Conservation (phyloP, 2,888 invertebrate species). For the Drosophila colorata region DNA sequence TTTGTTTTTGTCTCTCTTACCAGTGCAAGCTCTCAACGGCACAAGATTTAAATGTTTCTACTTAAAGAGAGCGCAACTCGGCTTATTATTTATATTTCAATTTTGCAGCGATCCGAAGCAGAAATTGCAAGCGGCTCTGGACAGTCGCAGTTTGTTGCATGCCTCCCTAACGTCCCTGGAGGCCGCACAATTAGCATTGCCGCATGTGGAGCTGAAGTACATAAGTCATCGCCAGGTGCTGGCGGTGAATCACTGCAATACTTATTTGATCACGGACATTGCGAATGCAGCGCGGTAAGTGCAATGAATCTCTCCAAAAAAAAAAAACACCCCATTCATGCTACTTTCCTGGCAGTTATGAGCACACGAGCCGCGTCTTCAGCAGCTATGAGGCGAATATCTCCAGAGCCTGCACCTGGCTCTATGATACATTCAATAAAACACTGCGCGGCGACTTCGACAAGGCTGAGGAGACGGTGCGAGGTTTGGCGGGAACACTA, state of each 20-base stretch:
- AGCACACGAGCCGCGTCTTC: constrained; percentile 83
- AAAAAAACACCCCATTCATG: too few relatives aligned
- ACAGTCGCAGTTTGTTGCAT: constrained; percentile 82
- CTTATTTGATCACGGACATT: constrained; percentile 84
- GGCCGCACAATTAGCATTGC: constrained; percentile 83
- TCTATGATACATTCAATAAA: constrained; percentile 83
- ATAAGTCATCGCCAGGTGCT: constrained; percentile 83
- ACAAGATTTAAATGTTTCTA: neutral
- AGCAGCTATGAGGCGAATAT: constrained; percentile 80
- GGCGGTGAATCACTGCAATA: constrained; percentile 83
- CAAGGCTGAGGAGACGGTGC: constrained; percentile 81
- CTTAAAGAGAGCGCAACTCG: neutral
- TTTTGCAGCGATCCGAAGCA: constrained; percentile 76
- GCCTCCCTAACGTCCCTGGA: constrained; percentile 83
- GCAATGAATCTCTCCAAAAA: too few relatives aligned
- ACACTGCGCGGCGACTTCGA: constrained; percentile 83
- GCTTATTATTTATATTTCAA: neutral
- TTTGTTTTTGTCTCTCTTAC: neutral
- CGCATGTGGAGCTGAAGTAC: constrained; percentile 84
- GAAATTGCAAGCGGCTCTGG: constrained; percentile 79
- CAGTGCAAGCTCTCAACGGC: too few relatives aligned
- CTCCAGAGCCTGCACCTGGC: constrained; percentile 82
- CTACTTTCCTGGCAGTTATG: constrained; percentile 65
- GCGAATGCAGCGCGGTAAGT: constrained; percentile 80
- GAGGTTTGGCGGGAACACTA: constrained; percentile 76